Evolutionary conservation across 2,888 invertebrate species (phyloP).

Genomic region (Drosophila leonis): DNA sequence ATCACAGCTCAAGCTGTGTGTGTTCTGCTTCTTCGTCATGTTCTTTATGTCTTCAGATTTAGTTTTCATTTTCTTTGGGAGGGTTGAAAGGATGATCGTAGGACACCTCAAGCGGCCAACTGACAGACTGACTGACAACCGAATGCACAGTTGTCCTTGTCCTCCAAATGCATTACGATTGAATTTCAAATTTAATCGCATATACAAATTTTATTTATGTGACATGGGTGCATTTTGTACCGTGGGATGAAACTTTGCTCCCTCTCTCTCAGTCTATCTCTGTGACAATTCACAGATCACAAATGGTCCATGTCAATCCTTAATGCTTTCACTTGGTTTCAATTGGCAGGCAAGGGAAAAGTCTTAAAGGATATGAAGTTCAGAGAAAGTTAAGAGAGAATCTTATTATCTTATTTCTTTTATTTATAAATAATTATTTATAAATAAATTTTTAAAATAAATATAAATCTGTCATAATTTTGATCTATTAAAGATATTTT

Average conservation of each 20-base stretch:
- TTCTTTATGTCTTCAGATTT: conserved; percentile 3
- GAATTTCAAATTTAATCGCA: conserved; percentile 81
- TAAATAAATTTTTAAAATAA: too few relatives aligned
- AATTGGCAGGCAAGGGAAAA: conserved; percentile 37
- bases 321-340: conserved; percentile 55
- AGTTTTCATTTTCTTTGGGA: conserved; percentile 40
- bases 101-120: conserved; percentile 10
- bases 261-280: neutral
- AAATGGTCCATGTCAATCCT: conserved; percentile 72
- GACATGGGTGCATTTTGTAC: conserved; percentile 75
- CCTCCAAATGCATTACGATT: conserved; percentile 73
- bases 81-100: conserved; percentile 59
- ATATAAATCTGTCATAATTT: too few relatives aligned
- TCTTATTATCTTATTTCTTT: neutral
- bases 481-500: neutral
- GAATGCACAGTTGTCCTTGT: conserved; percentile 33
- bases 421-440: too few relatives aligned
- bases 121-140: conserved; percentile 64
- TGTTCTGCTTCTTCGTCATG: conserved; percentile 13
- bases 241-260: conserved; percentile 66
- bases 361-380: neutral
- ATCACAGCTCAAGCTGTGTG: conserved; percentile 60
- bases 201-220: conserved; percentile 81
- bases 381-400: neutral
- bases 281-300: conserved; percentile 39